phyloP scores from a whole-genome alignment of 2,888 invertebrate species.

The Drosophila villosipedis region DNA sequence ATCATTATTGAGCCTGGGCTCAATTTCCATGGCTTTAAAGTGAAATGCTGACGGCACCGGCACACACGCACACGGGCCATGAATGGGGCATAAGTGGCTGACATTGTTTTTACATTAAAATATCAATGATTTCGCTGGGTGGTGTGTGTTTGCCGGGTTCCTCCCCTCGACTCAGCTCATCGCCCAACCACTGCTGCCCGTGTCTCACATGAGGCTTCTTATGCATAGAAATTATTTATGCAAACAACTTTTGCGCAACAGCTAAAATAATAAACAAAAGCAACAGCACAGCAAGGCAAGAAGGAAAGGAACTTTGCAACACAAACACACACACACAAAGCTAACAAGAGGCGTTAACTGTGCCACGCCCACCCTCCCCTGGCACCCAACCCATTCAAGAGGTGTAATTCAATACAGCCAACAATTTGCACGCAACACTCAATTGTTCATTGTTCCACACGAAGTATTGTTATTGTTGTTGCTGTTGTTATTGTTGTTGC shows the following conservation, averaged over 20 bases:
- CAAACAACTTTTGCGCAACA: constrained; percentile 53
- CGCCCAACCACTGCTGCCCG: background rate
- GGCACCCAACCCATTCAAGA: constrained; percentile 2
- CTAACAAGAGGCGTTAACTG: constrained; percentile 48
- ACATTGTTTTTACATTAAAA: constrained; percentile 81
- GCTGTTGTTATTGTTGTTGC: background rate
- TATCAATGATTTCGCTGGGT: constrained; percentile 76
- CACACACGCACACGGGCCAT: constrained; percentile 33
- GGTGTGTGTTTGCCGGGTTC: constrained; percentile 9
- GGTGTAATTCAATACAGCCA: constrained; percentile 49
- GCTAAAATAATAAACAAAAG: constrained; percentile 30
- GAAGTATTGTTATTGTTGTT: background rate
- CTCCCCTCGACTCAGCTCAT: background rate
- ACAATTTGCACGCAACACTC: constrained; percentile 44
- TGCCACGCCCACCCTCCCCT: background rate
- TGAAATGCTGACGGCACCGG: constrained; percentile 47
- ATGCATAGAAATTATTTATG: constrained; percentile 61
- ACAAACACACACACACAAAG: constrained; percentile 13
- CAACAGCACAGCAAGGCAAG: constrained; percentile 16
- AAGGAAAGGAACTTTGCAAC: constrained; percentile 24
- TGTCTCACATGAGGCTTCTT: constrained; percentile 11
- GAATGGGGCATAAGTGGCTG: constrained; percentile 75
- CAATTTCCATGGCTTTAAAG: constrained; percentile 53
- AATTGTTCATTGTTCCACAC: constrained; percentile 24
- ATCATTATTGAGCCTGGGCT: constrained; percentile 24